A percentile compares a stretch with the other conserved stretches of the same genome.
phyloP scores from a whole-genome alignment of 2,113 vertebrate genomes.

The Todiramphus saurophagus region DNA sequence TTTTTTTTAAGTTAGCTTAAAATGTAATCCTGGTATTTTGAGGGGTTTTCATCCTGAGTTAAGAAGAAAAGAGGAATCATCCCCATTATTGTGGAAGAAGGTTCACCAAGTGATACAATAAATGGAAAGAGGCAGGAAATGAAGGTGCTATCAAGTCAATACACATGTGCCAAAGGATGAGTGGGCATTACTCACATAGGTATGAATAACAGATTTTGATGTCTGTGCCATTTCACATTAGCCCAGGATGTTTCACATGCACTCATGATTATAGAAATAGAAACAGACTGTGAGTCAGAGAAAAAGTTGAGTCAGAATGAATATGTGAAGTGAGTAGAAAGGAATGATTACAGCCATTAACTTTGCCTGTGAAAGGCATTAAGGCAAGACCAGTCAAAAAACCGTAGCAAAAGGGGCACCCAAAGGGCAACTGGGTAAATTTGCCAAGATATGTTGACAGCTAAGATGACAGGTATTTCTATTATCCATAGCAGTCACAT shows the following conservation, averaged over 20 bases:
- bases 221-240: constrained; percentile 22
- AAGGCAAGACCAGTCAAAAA: constrained; percentile 14
- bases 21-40: neutral
- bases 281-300: constrained; percentile 57
- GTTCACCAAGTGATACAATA: neutral
- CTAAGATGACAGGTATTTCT: neutral
- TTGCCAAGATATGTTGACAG: neutral
- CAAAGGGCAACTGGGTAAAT: neutral
- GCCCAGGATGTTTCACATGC: neutral
- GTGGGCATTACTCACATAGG: constrained; percentile 46
- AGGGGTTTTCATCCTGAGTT: neutral
- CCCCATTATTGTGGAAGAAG: neutral
- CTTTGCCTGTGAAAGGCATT: neutral
- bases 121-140: neutral
- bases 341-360: neutral
- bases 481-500: neutral
- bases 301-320: constrained; percentile 57
- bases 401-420: neutral
- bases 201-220: constrained; percentile 50
- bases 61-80: neutral
- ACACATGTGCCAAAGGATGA: neutral
- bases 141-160: neutral
- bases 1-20: neutral
- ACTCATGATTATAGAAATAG: constrained; percentile 28
- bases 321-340: constrained; percentile 49